Percentiles rank a stretch among this genome's conserved stretches.
These are phyloP conservation scores for Turritopsis rubra DNA, from an alignment of 30 jellyfish, hydroid and myxozoan species.

Conservation along the genomic window DNA sequence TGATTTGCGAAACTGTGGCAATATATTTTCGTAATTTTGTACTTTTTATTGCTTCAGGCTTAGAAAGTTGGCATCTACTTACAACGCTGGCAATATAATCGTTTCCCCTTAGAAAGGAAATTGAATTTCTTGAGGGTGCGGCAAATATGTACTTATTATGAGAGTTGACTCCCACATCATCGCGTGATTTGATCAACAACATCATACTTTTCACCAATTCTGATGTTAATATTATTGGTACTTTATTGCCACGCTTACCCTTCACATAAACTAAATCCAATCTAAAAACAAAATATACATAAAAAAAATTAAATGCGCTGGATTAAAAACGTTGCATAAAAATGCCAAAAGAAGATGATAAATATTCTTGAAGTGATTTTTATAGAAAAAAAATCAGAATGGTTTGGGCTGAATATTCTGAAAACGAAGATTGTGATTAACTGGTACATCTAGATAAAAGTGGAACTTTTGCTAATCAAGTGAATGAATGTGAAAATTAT, in stretches of 20 bases:
- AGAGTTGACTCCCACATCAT: constrained; percentile 24
- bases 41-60: constrained; percentile 35
- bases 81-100: constrained; percentile 36
- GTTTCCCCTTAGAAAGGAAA: constrained; percentile 29
- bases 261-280: constrained; percentile 23
- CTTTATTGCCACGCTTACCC: constrained; percentile 22
- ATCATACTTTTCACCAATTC: neutral
- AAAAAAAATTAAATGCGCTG: no score
- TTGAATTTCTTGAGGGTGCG: constrained; percentile 41
- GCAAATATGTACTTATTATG: constrained; percentile 39
- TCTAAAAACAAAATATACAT: constrained; percentile 13
- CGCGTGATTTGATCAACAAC: constrained; percentile 15
- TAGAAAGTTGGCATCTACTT: constrained; percentile 3
- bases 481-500: no score
- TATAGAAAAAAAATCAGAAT: constrained; percentile 1
- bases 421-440: no score
- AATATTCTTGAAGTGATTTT: neutral
- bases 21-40: constrained; percentile 38
- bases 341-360: no score
- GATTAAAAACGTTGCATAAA: no score
- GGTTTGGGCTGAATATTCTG: neutral
- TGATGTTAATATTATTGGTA: constrained; percentile 14
- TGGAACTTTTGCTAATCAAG: neutral
- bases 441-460: neutral
- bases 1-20: constrained; percentile 49